Conservation (phyloP, 2,797 vertebrate genomes). For the Melanogrammus aeglefinus region DNA sequence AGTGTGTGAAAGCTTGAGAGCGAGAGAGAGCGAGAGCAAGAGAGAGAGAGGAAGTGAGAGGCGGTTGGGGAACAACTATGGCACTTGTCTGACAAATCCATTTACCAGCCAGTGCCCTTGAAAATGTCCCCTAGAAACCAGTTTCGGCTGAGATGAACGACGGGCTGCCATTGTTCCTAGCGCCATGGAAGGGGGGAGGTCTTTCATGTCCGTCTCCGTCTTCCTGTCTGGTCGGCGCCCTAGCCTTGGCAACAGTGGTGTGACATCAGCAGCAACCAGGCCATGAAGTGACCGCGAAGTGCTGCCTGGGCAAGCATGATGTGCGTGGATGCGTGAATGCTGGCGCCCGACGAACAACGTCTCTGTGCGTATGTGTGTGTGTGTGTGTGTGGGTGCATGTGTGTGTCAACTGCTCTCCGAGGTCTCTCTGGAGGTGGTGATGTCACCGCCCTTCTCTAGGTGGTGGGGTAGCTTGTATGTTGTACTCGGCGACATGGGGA, state of each 20-base stretch:
- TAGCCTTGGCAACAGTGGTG: background rate
- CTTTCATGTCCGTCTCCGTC: constrained; percentile 2
- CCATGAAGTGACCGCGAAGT: constrained; percentile 6
- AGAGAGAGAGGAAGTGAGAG: no score
- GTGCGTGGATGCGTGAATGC: background rate
- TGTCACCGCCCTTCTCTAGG: background rate
- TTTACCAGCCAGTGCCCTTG: constrained; percentile 3
- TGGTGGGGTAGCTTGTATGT: background rate
- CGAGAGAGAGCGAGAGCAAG: no score
- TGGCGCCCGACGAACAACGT: background rate
- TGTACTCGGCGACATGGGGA: background rate
- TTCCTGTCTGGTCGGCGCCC: constrained; percentile 6
- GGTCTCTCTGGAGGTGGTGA: background rate
- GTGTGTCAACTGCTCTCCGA: no score
- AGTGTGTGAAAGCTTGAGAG: no score
- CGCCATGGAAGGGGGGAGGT: background rate
- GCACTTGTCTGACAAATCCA: background rate
- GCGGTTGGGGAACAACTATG: background rate
- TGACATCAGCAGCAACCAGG: background rate
- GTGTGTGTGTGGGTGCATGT: no score
- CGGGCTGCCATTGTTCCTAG: constrained; percentile 1
- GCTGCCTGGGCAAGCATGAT: background rate
- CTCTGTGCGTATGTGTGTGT: background rate
- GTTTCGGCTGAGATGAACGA: background rate
- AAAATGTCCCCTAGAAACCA: background rate